Evolutionary conservation across 2,113 vertebrate genomes (phyloP).

Genomic region (Carettochelys insculpta): DNA sequence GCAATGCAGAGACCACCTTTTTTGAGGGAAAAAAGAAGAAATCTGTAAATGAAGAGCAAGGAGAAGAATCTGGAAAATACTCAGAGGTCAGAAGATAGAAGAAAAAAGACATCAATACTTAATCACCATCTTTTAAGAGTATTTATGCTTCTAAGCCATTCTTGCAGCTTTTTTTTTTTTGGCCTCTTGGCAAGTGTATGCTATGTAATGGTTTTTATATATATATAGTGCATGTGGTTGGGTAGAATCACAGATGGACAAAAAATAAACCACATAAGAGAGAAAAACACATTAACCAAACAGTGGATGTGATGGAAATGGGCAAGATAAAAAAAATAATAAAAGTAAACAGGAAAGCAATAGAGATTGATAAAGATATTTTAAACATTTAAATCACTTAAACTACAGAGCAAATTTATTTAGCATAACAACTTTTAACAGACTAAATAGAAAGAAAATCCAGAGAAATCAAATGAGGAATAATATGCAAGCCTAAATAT

Average conservation of each 20-base stretch:
- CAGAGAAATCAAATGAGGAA: neutral
- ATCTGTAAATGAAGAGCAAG: neutral
- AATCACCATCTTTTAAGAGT: fast-evolving
- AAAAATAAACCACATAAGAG: neutral
- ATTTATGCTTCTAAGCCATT: neutral
- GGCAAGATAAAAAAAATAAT: neutral
- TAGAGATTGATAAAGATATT: fast-evolving
- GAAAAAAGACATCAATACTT: neutral
- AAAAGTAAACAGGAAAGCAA: neutral
- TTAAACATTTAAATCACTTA: neutral
- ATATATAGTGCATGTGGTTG: fast-evolving
- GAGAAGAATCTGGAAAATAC: neutral
- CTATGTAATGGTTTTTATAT: fast-evolving
- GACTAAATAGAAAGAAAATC: neutral
- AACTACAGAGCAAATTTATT: neutral
- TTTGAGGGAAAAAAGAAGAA: constrained; percentile 7
- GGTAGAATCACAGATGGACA: neutral
- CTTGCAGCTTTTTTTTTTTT: fast-evolving
- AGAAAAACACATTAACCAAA: neutral
- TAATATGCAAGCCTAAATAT: fast-evolving
- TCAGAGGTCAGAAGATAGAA: fast-evolving
- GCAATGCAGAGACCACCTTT: constrained; percentile 96
- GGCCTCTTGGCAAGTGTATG: neutral
- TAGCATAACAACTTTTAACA: neutral
- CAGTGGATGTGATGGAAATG: neutral